Conservation (phyloP, 1,140 invertebrate species). For the Tetramorium simillimum region DNA sequence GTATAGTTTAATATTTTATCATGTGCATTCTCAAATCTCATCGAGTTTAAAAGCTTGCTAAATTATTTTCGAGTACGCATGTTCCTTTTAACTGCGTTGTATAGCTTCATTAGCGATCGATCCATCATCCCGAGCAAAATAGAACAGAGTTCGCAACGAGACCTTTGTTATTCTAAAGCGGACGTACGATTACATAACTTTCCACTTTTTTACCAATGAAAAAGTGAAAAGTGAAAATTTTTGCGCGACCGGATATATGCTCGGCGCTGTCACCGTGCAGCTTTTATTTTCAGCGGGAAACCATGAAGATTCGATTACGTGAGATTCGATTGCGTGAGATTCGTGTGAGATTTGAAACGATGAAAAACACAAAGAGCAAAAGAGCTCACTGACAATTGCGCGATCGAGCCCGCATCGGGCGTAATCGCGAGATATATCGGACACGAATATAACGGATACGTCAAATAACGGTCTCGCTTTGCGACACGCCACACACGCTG, state of each 20-base stretch:
- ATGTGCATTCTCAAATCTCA: not conserved
- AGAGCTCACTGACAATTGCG: conserved; percentile 17
- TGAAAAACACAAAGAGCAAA: not conserved
- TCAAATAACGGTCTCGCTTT: conserved; percentile 34
- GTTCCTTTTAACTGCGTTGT: not conserved
- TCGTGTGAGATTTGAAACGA: not conserved
- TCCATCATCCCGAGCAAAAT: conserved; percentile 11
- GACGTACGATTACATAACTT: conserved; percentile 21
- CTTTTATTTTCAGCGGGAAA: conserved; percentile 34
- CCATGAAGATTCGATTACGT: conserved; percentile 7
- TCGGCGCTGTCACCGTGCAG: not conserved
- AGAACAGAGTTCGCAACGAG: not conserved
- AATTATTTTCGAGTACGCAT: conserved; percentile 16
- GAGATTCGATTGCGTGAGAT: conserved; percentile 11
- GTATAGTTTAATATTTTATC: not conserved
- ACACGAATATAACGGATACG: conserved; percentile 5
- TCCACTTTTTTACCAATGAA: conserved; percentile 1
- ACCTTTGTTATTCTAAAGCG: conserved; percentile 32
- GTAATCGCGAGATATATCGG: not conserved
- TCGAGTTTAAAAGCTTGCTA: not conserved
- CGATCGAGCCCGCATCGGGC: conserved; percentile 29
- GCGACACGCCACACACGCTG: conserved; percentile 52
- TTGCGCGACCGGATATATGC: not conserved
- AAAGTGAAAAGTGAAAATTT: conserved; percentile 26
- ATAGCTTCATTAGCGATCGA: conserved; percentile 41